Conservation (phyloP, 2,888 invertebrate species). For the Zygogramma bicolorata region DNA sequence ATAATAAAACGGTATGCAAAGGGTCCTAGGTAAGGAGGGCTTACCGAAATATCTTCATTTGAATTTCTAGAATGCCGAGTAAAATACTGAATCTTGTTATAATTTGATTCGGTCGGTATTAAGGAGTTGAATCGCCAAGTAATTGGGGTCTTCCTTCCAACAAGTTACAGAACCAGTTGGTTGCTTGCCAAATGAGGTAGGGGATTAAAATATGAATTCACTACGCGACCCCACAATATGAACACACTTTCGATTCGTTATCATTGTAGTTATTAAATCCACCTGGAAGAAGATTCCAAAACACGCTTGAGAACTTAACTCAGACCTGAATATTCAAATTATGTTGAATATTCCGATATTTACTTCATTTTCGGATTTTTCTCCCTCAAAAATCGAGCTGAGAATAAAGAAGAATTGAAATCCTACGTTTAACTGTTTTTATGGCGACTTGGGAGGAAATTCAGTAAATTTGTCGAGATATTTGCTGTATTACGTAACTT, state of each 20-base stretch:
- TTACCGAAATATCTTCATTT: conserved; percentile 28
- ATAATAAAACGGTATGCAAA: conserved; percentile 13
- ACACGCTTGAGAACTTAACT: neutral
- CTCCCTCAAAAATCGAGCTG: too few species aligned
- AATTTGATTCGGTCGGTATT: conserved; percentile 27
- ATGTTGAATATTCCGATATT: neutral
- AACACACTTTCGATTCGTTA: neutral
- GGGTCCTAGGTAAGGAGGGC: conserved; percentile 4
- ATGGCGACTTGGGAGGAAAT: too few species aligned
- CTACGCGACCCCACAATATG: neutral
- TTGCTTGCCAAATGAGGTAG: neutral
- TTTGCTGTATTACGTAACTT: too few species aligned
- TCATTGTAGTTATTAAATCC: neutral
- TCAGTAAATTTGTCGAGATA: too few species aligned
- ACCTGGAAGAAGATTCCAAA: neutral
- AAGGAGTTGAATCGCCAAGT: conserved; percentile 19
- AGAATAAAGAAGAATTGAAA: too few species aligned
- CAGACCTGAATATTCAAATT: neutral
- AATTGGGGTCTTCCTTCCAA: conserved; percentile 30
- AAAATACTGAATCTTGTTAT: conserved; percentile 28
- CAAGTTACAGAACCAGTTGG: conserved; percentile 29
- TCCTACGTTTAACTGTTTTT: too few species aligned
- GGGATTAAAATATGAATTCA: conserved; percentile 1
- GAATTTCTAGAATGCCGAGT: conserved; percentile 7
- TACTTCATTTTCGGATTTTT: too few species aligned